Base-by-base conservation (phyloP, 1,140 invertebrate species). In the Eupristina koningsbergeri region DNA sequence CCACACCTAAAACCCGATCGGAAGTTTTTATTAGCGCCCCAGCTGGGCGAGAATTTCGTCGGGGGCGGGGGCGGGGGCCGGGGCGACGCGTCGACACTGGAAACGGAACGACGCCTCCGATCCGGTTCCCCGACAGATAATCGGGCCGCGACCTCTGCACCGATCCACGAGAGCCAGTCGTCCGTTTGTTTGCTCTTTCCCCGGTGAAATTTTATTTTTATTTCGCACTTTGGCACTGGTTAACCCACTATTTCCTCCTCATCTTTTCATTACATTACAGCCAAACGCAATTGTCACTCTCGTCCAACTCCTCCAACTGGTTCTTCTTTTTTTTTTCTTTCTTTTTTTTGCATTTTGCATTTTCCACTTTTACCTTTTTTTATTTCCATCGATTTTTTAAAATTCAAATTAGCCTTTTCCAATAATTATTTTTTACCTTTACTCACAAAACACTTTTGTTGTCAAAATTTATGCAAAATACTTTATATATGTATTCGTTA, bases 141-240 rank as follows among this genome's bases (percentile, higher is more conserved):
- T n/a, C n/a, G n/a, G n/a, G n/a, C n/a, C n/a, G n/a, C n/a, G n/a
- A n/a, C n/a, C n/a, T n/a, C n/a, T n/a, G n/a, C n/a, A 82, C 76
- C 76, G 76, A 82, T 82, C 61, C 80, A 69, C 69, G 80, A 76
- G 34, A 41, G 81, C 73, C 74, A 82, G 81, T 82, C 73, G 58
- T 19, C n/a, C n/a, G n/a, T n/a, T n/a, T n/a, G n/a, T n/a, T n/a
- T n/a, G n/a, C n/a, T n/a, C n/a, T n/a, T n/a, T n/a, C n/a, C n/a
- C n/a, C n/a, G n/a, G n/a, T 7, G 63, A 29, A 45, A 47, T 67
- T 67, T 79, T 79, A 36, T 63, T 79, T 79, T 79, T 29, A 29
- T 29, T 29, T n/a, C n/a, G n/a, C n/a, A n/a, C n/a, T n/a, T 3
- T 45, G n/a, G 45, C 34, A 31, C 53, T 75, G 73, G 73, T 15